phyloP scores from a whole-genome alignment of 1,140 invertebrate genomes.

The Tigriopus japonicus region DNA sequence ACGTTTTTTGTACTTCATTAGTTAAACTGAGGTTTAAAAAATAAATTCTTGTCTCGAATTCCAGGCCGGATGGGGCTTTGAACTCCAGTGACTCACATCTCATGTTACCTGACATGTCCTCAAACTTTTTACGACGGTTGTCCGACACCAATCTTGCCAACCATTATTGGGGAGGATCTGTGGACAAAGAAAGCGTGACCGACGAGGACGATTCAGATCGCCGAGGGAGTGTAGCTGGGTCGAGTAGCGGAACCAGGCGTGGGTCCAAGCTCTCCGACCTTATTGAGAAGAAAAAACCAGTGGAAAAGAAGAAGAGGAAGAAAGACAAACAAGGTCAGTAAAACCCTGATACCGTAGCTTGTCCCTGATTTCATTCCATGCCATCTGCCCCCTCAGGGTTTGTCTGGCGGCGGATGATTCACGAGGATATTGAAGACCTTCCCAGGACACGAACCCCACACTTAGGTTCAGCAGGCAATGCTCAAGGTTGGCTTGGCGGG shows the following conservation, averaged over 20 bases:
- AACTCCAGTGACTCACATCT: too few species aligned
- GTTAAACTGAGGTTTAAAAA: too few species aligned
- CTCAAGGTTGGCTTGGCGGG: not conserved
- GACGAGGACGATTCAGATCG: not conserved
- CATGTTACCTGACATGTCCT: too few species aligned
- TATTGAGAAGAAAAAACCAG: not conserved
- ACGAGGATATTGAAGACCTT: not conserved
- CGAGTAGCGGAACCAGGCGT: not conserved
- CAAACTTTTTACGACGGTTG: too few species aligned
- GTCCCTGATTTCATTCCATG: too few species aligned
- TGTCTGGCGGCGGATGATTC: conserved; percentile 2
- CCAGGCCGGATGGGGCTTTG: too few species aligned
- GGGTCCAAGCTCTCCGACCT: not conserved
- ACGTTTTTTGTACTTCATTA: too few species aligned
- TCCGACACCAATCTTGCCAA: too few species aligned
- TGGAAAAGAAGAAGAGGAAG: not conserved
- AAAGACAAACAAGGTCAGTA: not conserved
- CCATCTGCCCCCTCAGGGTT: not conserved
- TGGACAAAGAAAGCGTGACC: not conserved
- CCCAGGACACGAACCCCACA: not conserved
- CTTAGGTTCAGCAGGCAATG: not conserved
- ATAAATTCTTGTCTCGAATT: too few species aligned
- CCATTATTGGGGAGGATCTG: not conserved
- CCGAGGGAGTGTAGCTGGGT: not conserved
- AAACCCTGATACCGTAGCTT: too few species aligned